Conservation (phyloP, 2,888 invertebrate genomes). For the Drosophila nigritarsus region DNA sequence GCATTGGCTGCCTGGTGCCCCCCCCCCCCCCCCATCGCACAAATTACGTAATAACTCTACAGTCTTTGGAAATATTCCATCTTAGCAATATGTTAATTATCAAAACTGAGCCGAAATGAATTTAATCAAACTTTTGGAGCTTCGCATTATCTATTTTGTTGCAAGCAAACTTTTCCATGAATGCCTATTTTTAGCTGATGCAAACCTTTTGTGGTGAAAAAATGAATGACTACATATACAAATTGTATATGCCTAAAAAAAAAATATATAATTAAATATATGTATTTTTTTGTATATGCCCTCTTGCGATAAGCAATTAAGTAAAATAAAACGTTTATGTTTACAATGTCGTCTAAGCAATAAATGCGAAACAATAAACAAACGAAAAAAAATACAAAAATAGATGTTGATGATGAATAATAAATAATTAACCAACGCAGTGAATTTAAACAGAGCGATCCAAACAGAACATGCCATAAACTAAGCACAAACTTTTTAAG, state of each 20-base stretch:
- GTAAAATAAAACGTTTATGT: background rate
- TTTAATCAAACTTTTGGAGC: background rate
- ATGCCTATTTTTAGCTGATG: background rate
- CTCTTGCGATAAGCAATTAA: background rate
- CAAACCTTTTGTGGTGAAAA: background rate
- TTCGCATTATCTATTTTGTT: background rate
- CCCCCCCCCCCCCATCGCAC: too few species aligned
- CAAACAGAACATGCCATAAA: conserved; percentile 7
- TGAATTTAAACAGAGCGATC: conserved; percentile 23
- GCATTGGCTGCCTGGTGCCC: background rate
- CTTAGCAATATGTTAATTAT: background rate
- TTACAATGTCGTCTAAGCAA: background rate
- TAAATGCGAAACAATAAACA: background rate
- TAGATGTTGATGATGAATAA: background rate
- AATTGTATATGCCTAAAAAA: too few species aligned
- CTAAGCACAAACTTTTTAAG: conserved; percentile 1
- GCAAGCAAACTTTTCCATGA: conserved; percentile 12
- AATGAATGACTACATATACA: background rate
- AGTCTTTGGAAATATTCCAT: background rate
- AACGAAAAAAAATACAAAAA: background rate
- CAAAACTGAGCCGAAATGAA: background rate
- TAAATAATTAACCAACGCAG: background rate
- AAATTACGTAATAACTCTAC: background rate
- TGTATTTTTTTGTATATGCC: background rate
- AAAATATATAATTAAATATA: background rate